Evolutionary conservation across 2,888 invertebrate species (phyloP).

Genomic region (Lutraria lutraria): DNA sequence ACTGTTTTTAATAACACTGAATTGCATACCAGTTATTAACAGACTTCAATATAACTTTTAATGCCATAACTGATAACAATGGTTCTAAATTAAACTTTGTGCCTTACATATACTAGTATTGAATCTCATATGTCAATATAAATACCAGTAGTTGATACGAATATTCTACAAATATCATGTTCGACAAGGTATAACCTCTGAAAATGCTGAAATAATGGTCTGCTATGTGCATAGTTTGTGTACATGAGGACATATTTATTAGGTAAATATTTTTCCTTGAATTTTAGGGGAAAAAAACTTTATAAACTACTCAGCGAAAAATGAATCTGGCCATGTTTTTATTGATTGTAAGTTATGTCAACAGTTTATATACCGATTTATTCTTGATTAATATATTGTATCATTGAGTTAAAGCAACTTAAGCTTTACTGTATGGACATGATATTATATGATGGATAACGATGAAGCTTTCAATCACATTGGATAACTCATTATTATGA

Average conservation of each 20-base stretch:
- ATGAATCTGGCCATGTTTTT: not conserved
- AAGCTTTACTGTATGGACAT: not conserved
- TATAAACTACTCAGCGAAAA: not conserved
- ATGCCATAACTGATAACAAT: not conserved
- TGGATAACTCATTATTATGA: conserved; percentile 11
- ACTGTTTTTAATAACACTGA: not conserved
- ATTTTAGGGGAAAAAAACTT: not conserved
- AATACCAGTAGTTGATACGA: not conserved
- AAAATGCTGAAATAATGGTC: not conserved
- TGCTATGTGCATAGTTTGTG: not conserved
- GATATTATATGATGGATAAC: not conserved
- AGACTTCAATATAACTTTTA: not conserved
- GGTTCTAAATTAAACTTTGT: conserved; percentile 3
- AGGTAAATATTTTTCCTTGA: not conserved
- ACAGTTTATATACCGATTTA: not conserved
- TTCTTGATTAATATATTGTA: not conserved
- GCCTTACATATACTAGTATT: not conserved
- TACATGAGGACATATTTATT: not conserved
- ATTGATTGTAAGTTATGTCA: no score
- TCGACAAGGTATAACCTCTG: not conserved
- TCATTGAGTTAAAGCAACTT: not conserved
- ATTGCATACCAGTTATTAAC: not conserved
- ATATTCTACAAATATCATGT: not conserved
- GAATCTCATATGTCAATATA: not conserved
- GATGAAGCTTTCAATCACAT: not conserved